Evolutionary conservation across 2,888 invertebrate species (phyloP), one percentile per base, ranked within the genome.

Genomic region (Octonoba sinensis): DNA sequence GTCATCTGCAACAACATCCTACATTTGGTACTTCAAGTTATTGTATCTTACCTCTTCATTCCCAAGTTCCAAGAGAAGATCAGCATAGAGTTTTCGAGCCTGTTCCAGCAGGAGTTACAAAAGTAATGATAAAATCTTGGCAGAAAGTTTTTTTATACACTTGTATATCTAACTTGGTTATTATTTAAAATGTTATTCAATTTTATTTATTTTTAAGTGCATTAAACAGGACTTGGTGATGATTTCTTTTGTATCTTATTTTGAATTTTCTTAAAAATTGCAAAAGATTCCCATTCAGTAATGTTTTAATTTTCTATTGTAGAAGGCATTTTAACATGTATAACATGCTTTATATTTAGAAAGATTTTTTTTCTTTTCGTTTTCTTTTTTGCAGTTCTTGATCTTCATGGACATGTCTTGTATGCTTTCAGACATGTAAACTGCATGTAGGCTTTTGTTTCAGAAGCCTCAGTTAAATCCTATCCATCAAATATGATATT

Each of bases 11-110:
- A 86, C 92, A 92, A 77, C 93, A 94, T 87, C 91, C 92, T 0
- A 87, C 91, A 24, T 95, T 95, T 88, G 93, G 94, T 85, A 89
- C 91, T 3, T 87, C 90, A 0, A 89, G 91, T 44, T 98, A 93
- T 87, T 89, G 92, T 2, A 93, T 99, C 72, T 90, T 99, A 84
- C 99, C 99, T 0, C 91, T 99, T n/a, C 99, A 99, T 89, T 98
- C 98, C 1, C 98, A 98, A 89, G 92, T 99, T 85, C 97, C 99
- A 0, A 91, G 97, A 60, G 96, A 96, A 84, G 99, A 99, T 87
- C 99, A 99, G 89, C 93, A 89, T 69, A 78, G 46, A 87, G 98
- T 99, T 13, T 99, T 99, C 88, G 92, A 96, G 44, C 92, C 94
- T 0, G 95, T 96, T 0, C 94, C 96, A 0, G 90, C 91, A 0